phyloP scores from a whole-genome alignment of 1,140 invertebrate genomes.

The Diorhabda elongata region DNA sequence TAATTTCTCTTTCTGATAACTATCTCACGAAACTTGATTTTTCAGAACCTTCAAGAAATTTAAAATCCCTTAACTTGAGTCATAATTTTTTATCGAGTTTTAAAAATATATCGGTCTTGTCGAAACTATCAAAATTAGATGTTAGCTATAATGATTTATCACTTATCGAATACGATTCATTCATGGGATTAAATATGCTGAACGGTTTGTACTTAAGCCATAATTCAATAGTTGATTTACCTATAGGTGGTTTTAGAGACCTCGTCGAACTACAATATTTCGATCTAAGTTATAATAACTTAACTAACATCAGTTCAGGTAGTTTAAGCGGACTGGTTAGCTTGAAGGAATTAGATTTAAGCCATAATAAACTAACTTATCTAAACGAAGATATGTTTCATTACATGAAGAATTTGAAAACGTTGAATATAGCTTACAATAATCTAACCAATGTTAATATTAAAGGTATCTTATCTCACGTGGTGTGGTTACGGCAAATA shows the following conservation, averaged over 20 bases:
- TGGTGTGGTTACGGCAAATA: conserved; percentile 9
- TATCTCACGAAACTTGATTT: conserved; percentile 4
- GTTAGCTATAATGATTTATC: conserved; percentile 4
- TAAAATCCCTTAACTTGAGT: conserved; percentile 7
- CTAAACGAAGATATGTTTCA: conserved; percentile 14
- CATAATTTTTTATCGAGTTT: background rate
- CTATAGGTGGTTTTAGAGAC: conserved; percentile 13
- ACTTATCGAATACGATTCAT: conserved; percentile 4
- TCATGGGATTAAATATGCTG: background rate
- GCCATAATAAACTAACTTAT: conserved; percentile 7
- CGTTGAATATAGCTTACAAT: conserved; percentile 15
- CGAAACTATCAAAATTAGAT: conserved; percentile 3
- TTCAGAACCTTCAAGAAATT: background rate
- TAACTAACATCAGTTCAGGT: background rate
- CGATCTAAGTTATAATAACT: conserved; percentile 8
- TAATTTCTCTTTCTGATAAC: conserved; percentile 7
- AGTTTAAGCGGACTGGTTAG: conserved; percentile 1
- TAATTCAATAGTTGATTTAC: background rate
- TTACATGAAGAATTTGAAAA: conserved; percentile 4
- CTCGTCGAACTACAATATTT: background rate
- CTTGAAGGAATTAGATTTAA: conserved; percentile 9
- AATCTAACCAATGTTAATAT: conserved; percentile 9
- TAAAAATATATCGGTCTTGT: conserved; percentile 5
- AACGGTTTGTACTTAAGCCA: background rate
- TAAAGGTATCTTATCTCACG: conserved; percentile 3